These are phyloP conservation scores for Murina feae DNA, from an alignment of 2,113 vertebrate species.

Conservation along the genomic window DNA sequence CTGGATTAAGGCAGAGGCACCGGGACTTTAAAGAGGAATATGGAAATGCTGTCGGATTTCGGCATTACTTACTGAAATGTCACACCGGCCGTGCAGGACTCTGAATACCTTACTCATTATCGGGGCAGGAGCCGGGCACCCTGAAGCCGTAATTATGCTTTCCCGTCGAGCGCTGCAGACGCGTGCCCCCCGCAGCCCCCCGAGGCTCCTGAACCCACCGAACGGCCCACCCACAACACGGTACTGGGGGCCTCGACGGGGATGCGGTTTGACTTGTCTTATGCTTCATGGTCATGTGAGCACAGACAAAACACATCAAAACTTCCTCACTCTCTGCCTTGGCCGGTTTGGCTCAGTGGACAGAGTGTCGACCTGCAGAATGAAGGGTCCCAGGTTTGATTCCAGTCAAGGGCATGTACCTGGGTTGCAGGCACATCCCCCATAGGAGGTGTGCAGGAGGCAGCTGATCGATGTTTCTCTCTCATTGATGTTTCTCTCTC, in stretches of 20 bases:
- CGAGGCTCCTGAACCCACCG: conserved; percentile 42
- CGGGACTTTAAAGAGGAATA: conserved; percentile 85
- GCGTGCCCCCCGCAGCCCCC: conserved; percentile 51
- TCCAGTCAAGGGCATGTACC: too few relatives aligned
- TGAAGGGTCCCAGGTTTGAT: too few relatives aligned
- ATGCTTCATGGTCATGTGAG: background rate
- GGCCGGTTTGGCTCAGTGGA: too few relatives aligned
- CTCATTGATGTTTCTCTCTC: too few relatives aligned
- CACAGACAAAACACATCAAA: background rate
- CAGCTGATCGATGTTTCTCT: too few relatives aligned
- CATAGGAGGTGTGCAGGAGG: too few relatives aligned
- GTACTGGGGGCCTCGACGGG: background rate
- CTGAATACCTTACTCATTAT: conserved; percentile 83
- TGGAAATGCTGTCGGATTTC: conserved; percentile 86
- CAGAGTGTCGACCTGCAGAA: too few relatives aligned
- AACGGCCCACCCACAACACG: background rate
- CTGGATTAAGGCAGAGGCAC: conserved; percentile 86
- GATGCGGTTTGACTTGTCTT: background rate
- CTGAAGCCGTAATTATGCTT: conserved; percentile 76
- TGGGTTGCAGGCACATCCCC: too few relatives aligned
- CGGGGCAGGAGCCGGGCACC: conserved; percentile 64
- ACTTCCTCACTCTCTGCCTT: too few relatives aligned
- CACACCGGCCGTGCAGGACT: conserved; percentile 83
- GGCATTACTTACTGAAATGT: conserved; percentile 90
- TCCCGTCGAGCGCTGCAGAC: conserved; percentile 47